A percentile compares a stretch with the other conserved stretches of the same genome.
Conservation (phyloP, 2,888 invertebrate genomes). For the Baccha elongata region DNA sequence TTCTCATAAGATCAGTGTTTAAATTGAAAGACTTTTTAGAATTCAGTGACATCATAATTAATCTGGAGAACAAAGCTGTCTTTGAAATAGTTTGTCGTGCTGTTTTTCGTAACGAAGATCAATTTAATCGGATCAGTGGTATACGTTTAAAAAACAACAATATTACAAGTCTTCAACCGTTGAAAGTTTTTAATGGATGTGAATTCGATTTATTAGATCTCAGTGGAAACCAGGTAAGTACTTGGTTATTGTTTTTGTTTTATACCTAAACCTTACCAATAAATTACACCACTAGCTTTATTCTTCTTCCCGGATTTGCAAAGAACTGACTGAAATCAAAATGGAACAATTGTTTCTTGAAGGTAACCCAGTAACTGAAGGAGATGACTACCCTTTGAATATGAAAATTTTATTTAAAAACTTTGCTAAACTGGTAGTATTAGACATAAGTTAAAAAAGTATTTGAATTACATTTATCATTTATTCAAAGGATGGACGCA, state of each 20-base stretch:
- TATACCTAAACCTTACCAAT: too few species aligned
- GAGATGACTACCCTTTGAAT: constrained; percentile 77
- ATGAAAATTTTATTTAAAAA: constrained; percentile 77
- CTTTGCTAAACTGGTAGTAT: constrained; percentile 74
- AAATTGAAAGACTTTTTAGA: constrained; percentile 5
- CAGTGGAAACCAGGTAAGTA: constrained; percentile 76
- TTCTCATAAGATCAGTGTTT: background rate
- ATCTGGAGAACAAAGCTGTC: constrained; percentile 77
- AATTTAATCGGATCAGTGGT: constrained; percentile 77
- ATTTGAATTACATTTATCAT: background rate
- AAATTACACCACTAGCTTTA: constrained; percentile 71
- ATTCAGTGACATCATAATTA: constrained; percentile 76
- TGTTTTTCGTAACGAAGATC: constrained; percentile 78
- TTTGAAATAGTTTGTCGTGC: constrained; percentile 77
- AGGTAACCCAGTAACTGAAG: constrained; percentile 77
- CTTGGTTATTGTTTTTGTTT: too few species aligned
- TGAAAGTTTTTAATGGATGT: constrained; percentile 77
- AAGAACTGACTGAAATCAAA: constrained; percentile 76
- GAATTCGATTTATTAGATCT: constrained; percentile 78
- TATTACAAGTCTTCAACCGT: constrained; percentile 76
- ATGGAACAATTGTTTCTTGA: constrained; percentile 76
- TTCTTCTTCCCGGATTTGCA: constrained; percentile 76
- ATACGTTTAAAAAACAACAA: constrained; percentile 77
- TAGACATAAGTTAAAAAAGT: background rate
- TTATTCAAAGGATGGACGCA: constrained; percentile 76